Evolutionary conservation across 2,888 invertebrate species (phyloP).

Genomic region (Lycocerus yunnanus): DNA sequence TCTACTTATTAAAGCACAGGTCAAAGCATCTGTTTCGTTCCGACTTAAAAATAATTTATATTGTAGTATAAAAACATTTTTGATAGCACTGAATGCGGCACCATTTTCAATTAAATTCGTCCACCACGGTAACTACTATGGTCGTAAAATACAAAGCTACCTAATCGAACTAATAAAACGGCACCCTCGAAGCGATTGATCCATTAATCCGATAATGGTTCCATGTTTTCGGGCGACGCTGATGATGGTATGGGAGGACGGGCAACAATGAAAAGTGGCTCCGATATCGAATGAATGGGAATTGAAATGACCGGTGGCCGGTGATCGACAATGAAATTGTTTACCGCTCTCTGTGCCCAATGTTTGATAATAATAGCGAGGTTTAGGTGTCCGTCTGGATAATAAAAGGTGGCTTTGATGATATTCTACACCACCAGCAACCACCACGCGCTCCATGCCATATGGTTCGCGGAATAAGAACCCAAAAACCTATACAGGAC

Average conservation of each 20-base stretch:
- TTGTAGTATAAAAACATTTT: neutral
- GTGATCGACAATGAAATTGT: slow-evolving; percentile 8
- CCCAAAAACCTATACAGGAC: neutral
- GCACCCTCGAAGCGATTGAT: slow-evolving; percentile 32
- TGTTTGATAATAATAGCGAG: slow-evolving; percentile 8
- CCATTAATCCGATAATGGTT: slow-evolving; percentile 39
- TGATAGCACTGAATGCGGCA: neutral
- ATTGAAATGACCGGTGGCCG: slow-evolving; percentile 26
- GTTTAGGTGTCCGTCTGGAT: slow-evolving; percentile 15
- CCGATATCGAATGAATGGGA: slow-evolving; percentile 12
- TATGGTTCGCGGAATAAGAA: slow-evolving; percentile 24
- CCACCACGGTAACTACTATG: neutral
- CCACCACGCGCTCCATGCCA: slow-evolving; percentile 18
- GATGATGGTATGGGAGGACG: slow-evolving; percentile 13
- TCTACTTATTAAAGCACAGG: slow-evolving; percentile 14
- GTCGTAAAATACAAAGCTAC: neutral
- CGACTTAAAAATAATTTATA: slow-evolving; percentile 15
- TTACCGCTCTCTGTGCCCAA: slow-evolving; percentile 6
- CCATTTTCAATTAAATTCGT: neutral
- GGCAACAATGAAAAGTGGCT: slow-evolving; percentile 17
- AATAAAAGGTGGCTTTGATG: slow-evolving; percentile 22
- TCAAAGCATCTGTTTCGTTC: slow-evolving; percentile 15
- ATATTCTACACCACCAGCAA: slow-evolving; percentile 26
- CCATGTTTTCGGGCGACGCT: slow-evolving; percentile 37
- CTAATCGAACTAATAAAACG: slow-evolving; percentile 25